A percentile compares a stretch with the other conserved stretches of the same genome.
Conservation (phyloP, 1,140 invertebrate genomes). For the Drosophila erecta region DNA sequence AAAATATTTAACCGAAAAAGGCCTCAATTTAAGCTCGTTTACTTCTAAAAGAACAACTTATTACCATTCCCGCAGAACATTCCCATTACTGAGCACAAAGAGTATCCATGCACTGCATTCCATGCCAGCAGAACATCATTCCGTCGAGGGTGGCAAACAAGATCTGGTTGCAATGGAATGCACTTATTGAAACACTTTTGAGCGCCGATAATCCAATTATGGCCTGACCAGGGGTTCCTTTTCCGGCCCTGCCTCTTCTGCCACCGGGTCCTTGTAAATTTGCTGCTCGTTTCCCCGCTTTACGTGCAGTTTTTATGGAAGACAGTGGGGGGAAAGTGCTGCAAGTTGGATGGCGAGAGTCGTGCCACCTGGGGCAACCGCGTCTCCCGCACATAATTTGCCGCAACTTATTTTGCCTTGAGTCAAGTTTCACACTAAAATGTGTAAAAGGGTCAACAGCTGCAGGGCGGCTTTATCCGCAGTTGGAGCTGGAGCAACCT, state of each 20-base stretch:
- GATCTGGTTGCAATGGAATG: constrained; percentile 50
- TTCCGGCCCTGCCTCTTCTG: constrained; percentile 2
- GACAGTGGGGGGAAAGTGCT: not conserved
- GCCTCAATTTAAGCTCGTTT: too few relatives aligned
- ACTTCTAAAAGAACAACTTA: too few relatives aligned
- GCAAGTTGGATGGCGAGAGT: not conserved
- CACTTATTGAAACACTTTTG: constrained; percentile 68
- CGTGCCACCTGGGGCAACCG: constrained; percentile 23
- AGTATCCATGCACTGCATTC: constrained; percentile 24
- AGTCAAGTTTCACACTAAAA: constrained; percentile 76
- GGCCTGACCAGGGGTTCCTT: constrained; percentile 53
- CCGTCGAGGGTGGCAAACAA: constrained; percentile 9
- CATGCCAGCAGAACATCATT: constrained; percentile 5
- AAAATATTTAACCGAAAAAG: too few relatives aligned
- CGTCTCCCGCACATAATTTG: constrained; percentile 66
- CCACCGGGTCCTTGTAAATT: constrained; percentile 3
- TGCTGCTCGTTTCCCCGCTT: constrained; percentile 16
- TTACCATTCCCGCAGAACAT: not conserved
- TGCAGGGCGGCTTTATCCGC: constrained; percentile 13
- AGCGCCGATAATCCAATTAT: constrained; percentile 76
- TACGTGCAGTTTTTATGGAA: constrained; percentile 22
- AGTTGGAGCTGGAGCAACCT: constrained; percentile 27
- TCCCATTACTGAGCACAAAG: constrained; percentile 24
- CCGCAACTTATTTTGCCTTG: constrained; percentile 67
- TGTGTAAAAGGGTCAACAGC: constrained; percentile 71